Base-by-base conservation (phyloP, 2,888 invertebrate species). In the Athrips mouffetella region DNA sequence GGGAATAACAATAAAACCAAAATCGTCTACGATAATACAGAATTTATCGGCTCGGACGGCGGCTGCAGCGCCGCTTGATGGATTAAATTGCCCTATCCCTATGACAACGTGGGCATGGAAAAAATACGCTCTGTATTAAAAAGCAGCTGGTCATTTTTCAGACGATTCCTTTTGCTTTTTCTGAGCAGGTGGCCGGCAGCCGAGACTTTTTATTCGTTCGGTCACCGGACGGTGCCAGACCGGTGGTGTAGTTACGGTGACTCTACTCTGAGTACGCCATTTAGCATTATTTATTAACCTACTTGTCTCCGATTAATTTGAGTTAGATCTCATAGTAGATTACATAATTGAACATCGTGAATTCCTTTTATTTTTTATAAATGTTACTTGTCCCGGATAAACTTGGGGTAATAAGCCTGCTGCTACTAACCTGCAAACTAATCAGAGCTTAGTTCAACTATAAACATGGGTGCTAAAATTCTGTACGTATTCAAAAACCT, bases 141-240 rank as follows among this genome's bases (percentile, higher is more conserved):
- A 83, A 88, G 70, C 89, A 89, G 81, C 83, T 88, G 88, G 87
- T 87, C 84, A 89, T 89, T 87, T 87, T 89, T 89, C 88, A 89
- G 76, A 75, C 68, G 75, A 80, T 88, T 89, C 81, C 87, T 88
- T 89, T 89, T 89, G 81, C 83, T 89, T 77, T 75, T 65, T 62
- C 59, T 66, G 62, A 76, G 74, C 80, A 78, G 83, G 80, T 83
- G 79, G 76, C 62, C 61, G 63, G 67, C 23, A 25, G 37, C 18
- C 15, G 51, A 48, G 51, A 45, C 66, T 70, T 71, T 73, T 70
- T 72, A 62, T 62, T 64, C 53, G 53, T 45, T 41, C 27, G 39
- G 40, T 33, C 41, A 33, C 31, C 45, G 42, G 35, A 16, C 4
- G 30, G 44, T 41, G 21, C 45, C 57, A 61, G 53, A 56, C 57